Percentiles rank a stretch among this genome's conserved stretches.
Conservation (phyloP, 2,888 invertebrate species). For the Athripsodes cinereus region DNA sequence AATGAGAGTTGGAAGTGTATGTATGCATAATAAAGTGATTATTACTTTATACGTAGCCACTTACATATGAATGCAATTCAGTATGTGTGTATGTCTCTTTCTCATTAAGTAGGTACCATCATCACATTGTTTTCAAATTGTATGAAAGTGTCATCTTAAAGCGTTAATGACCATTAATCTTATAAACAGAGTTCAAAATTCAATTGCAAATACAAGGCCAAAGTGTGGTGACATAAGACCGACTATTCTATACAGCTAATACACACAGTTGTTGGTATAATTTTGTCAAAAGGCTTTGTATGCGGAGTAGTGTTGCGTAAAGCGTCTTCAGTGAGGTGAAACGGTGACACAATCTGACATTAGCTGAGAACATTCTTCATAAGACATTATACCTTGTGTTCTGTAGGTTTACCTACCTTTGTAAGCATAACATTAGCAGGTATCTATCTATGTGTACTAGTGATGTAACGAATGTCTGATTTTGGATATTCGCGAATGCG, state of each 20-base stretch:
- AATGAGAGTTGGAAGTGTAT: no score
- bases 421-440: not conserved
- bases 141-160: not conserved
- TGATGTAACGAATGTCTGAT: no score
- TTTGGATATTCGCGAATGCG: no score
- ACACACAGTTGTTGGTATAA: not conserved
- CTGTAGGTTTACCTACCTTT: no score
- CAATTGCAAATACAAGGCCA: constrained; percentile 9
- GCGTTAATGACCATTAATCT: constrained; percentile 7
- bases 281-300: not conserved
- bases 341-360: constrained; percentile 1
- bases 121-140: not conserved
- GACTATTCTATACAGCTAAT: not conserved
- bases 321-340: not conserved
- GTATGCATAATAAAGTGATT: no score
- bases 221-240: constrained; percentile 5
- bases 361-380: not conserved
- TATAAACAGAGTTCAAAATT: constrained; percentile 5
- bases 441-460: not conserved
- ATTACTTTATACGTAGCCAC: no score
- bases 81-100: no score
- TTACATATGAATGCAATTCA: no score
- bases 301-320: not conserved
- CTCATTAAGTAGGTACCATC: no score
- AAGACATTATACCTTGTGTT: not conserved